Percentiles rank a stretch among this genome's conserved stretches.
Evolutionary conservation across 2,888 invertebrate genomes (phyloP).

Genomic region (Chloroclysta siterata): DNA sequence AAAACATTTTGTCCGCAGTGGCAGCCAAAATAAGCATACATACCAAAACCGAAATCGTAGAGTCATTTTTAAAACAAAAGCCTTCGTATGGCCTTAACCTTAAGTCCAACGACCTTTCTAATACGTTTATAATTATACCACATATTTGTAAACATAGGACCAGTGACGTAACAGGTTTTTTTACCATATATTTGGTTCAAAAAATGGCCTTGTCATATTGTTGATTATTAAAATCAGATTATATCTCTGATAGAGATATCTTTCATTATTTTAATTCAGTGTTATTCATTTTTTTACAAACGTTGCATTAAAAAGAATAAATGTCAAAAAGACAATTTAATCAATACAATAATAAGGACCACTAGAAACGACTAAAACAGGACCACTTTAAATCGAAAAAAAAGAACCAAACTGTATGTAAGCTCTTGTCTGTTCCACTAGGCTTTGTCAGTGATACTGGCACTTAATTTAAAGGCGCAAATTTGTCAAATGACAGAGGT

Average conservation of each 20-base stretch:
- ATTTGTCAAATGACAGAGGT: no score
- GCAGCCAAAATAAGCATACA: no score
- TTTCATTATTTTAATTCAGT: constrained; percentile 5
- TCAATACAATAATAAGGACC: no score
- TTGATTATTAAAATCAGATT: constrained; percentile 36
- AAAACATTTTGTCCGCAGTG: no score
- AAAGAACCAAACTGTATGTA: no score
- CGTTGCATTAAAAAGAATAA: no score
- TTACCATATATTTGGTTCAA: constrained; percentile 43
- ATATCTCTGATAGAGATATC: constrained; percentile 21
- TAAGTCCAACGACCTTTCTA: constrained; percentile 76
- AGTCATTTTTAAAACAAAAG: constrained; percentile 52
- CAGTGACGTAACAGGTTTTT: constrained; percentile 64
- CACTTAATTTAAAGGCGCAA: no score
- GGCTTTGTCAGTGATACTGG: no score
- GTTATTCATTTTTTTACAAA: neutral
- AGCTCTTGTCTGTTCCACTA: no score
- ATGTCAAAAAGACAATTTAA: no score
- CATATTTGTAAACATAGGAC: constrained; percentile 75
- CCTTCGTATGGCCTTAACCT: constrained; percentile 67
- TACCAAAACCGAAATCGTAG: constrained; percentile 4
- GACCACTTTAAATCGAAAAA: no score
- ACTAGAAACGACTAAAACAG: no score
- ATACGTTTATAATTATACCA: constrained; percentile 82
- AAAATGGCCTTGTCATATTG: constrained; percentile 17